A percentile compares a stretch with the other conserved stretches of the same genome.
Evolutionary conservation across 2,797 vertebrate species (phyloP).

Genomic region (Tolypeutes matacus): DNA sequence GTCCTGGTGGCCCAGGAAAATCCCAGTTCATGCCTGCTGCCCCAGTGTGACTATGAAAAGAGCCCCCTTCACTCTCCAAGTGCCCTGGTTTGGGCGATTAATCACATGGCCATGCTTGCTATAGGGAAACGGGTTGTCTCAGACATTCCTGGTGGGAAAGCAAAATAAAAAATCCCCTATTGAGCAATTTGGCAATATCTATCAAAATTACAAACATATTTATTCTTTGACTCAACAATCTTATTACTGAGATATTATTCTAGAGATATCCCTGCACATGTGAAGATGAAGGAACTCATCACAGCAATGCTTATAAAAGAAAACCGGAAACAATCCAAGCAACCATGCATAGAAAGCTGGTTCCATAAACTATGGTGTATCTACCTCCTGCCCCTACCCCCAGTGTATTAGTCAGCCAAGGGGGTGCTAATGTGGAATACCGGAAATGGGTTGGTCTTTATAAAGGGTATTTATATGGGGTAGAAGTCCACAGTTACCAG

Average conservation of each 20-base stretch:
- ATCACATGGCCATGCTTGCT: not conserved
- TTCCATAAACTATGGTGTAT: not conserved
- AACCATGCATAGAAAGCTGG: not conserved
- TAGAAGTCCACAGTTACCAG: no score
- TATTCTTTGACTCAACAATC: not conserved
- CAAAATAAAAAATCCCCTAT: not conserved
- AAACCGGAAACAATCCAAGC: not conserved
- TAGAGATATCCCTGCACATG: not conserved
- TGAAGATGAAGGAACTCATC: no score
- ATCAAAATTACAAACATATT: conserved; percentile 22
- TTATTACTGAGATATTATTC: not conserved
- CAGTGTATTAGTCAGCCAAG: no score
- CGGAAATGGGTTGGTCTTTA: no score
- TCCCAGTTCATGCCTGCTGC: not conserved
- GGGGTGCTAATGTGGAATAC: no score
- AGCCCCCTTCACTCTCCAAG: not conserved
- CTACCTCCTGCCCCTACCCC: no score
- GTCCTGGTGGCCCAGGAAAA: not conserved
- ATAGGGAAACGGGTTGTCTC: not conserved
- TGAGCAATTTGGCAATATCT: not conserved
- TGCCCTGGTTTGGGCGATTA: not conserved
- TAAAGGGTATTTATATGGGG: no score
- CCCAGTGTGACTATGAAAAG: not conserved
- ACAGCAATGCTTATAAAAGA: not conserved
- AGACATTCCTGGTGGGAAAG: not conserved